phyloP scores from a whole-genome alignment of 1,140 invertebrate genomes.

The Augochlora pura region DNA sequence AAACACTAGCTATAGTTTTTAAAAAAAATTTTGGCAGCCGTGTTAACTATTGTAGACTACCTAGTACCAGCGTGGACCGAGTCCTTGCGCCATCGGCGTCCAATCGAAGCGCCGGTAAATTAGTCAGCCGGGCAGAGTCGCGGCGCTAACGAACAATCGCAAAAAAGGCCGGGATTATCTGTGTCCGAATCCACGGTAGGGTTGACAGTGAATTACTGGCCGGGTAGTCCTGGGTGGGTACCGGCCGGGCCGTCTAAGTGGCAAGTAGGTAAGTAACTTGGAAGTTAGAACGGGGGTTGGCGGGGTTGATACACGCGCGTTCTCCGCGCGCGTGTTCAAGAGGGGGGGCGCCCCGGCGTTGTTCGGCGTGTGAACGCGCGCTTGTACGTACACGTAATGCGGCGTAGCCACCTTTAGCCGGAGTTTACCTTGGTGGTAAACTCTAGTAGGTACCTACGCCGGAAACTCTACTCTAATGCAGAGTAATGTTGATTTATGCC shows the following conservation, averaged over 20 bases:
- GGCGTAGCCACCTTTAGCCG: slow-evolving; percentile 58
- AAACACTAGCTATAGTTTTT: too few species aligned
- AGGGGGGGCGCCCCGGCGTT: slow-evolving; percentile 34
- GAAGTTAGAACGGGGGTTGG: slow-evolving; percentile 66
- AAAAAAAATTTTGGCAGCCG: too few species aligned
- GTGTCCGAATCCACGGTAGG: slow-evolving; percentile 59
- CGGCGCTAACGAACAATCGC: background rate
- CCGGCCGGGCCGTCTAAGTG: slow-evolving; percentile 69
- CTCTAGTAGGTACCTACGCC: slow-evolving; percentile 71
- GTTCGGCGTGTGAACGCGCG: slow-evolving; percentile 51
- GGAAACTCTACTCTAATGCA: slow-evolving; percentile 78
- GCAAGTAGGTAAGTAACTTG: slow-evolving; percentile 76
- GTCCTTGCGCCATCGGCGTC: too few species aligned
- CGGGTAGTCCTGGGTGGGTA: slow-evolving; percentile 43
- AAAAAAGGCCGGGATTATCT: slow-evolving; percentile 24
- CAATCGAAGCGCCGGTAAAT: too few species aligned
- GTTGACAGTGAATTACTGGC: slow-evolving; percentile 69
- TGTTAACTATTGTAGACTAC: too few species aligned
- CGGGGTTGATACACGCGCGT: slow-evolving; percentile 45
- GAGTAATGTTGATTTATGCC: slow-evolving; percentile 80
- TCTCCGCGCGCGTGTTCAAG: too few species aligned
- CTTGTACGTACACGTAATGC: slow-evolving; percentile 61
- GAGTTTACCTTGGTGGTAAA: slow-evolving; percentile 76
- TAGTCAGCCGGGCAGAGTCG: too few species aligned
- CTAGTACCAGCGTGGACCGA: too few species aligned